phyloP scores from a whole-genome alignment of 2,113 vertebrate genomes.

The Microcebus ravelobensis region DNA sequence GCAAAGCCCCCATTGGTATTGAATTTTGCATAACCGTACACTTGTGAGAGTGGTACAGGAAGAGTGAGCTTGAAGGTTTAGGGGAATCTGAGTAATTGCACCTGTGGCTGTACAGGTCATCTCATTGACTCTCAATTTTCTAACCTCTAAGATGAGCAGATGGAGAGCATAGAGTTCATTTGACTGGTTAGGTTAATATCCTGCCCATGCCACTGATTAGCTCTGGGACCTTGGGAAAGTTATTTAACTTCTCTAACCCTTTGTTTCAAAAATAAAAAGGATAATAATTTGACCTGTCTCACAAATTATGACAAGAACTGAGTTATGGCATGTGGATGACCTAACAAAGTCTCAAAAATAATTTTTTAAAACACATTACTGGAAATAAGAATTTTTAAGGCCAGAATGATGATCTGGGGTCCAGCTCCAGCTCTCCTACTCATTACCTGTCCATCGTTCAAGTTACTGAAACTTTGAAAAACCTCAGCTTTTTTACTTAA shows the following conservation, averaged over 20 bases:
- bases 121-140: background rate
- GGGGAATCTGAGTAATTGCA: background rate
- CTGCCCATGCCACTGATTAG: background rate
- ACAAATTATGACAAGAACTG: background rate
- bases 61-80: background rate
- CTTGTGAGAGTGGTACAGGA: background rate
- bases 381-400: background rate
- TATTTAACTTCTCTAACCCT: background rate
- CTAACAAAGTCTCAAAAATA: background rate
- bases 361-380: background rate
- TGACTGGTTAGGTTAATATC: background rate
- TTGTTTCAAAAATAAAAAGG: background rate
- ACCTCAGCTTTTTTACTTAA: background rate
- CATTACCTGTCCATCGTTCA: background rate
- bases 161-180: background rate
- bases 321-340: background rate
- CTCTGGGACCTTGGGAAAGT: background rate
- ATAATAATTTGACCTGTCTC: background rate
- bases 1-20: background rate
- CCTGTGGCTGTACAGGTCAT: background rate
- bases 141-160: background rate
- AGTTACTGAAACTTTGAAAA: background rate
- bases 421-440: background rate
- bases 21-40: background rate
- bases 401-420: background rate